phyloP scores from a whole-genome alignment of 1,140 invertebrate species.

The Drosophila mauritiana region DNA sequence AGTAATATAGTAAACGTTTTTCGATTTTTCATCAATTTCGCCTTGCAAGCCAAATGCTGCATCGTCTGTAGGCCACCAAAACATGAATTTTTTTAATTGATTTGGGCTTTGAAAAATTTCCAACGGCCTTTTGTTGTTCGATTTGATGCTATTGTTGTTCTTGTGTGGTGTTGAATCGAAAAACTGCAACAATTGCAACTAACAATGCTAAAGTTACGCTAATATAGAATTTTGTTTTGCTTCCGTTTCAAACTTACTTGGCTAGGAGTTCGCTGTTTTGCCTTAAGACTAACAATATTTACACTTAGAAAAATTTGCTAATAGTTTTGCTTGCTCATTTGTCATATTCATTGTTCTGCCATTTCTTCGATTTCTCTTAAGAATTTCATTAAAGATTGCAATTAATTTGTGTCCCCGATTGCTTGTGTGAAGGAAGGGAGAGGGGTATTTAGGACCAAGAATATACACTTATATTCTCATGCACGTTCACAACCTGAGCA shows the following conservation, averaged over 20 bases:
- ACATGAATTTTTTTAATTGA: conserved; percentile 68
- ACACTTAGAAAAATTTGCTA: conserved; percentile 80
- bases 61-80: conserved; percentile 39
- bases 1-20: conserved; percentile 81
- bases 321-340: conserved; percentile 68
- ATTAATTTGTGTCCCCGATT: conserved; percentile 55
- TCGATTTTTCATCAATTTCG: conserved; percentile 57
- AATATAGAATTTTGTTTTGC: conserved; percentile 49
- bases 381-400: conserved; percentile 58
- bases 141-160: conserved; percentile 24
- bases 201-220: conserved; percentile 78
- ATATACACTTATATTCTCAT: conserved; percentile 24
- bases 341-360: conserved; percentile 36
- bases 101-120: conserved; percentile 27
- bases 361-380: conserved; percentile 22
- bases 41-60: conserved; percentile 22
- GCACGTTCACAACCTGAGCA: conserved; percentile 79
- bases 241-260: conserved; percentile 56
- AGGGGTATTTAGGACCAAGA: conserved; percentile 16
- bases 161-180: conserved; percentile 63
- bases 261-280: conserved; percentile 63
- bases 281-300: conserved; percentile 65
- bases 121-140: conserved; percentile 22
- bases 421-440: conserved; percentile 26
- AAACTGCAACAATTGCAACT: conserved; percentile 81